A percentile compares a stretch with the other conserved stretches of the same genome.
Evolutionary conservation across 2,797 vertebrate genomes (phyloP).

Genomic region (Acipenser transmontanus): DNA sequence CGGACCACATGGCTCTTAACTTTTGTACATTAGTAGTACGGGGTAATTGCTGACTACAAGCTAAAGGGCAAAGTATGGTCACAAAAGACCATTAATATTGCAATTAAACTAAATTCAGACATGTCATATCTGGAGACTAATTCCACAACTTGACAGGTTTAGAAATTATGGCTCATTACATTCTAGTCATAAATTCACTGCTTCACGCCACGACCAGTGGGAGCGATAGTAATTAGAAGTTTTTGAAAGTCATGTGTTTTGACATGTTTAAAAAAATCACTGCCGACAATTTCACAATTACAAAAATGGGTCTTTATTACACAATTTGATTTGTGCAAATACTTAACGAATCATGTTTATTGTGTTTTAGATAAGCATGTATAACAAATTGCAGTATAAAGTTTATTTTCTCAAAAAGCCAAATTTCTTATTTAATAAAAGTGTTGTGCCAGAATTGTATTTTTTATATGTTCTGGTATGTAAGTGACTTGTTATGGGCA

Average conservation of each 20-base stretch:
- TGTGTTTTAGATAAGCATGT: no score
- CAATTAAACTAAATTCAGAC: constrained; percentile 3
- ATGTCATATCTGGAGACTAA: constrained; percentile 6
- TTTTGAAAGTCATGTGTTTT: neutral
- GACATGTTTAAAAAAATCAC: neutral
- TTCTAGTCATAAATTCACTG: constrained; percentile 15
- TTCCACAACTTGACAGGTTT: constrained; percentile 15
- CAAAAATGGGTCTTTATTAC: neutral
- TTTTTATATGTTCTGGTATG: no score
- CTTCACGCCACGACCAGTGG: constrained; percentile 15
- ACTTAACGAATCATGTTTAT: no score
- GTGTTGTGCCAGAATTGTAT: no score
- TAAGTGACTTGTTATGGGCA: no score
- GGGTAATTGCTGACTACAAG: constrained; percentile 23
- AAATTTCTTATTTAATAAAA: no score
- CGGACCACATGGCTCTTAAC: constrained; percentile 23
- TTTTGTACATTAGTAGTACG: constrained; percentile 8
- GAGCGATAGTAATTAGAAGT: neutral
- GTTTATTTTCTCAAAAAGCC: no score
- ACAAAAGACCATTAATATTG: neutral
- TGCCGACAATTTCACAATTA: neutral
- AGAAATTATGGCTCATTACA: constrained; percentile 16
- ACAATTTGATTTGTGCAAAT: no score
- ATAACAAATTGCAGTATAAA: no score
- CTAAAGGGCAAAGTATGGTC: constrained; percentile 9